Evolutionary conservation across 2,797 vertebrate genomes (phyloP).

Genomic region (Aythya fuligula): DNA sequence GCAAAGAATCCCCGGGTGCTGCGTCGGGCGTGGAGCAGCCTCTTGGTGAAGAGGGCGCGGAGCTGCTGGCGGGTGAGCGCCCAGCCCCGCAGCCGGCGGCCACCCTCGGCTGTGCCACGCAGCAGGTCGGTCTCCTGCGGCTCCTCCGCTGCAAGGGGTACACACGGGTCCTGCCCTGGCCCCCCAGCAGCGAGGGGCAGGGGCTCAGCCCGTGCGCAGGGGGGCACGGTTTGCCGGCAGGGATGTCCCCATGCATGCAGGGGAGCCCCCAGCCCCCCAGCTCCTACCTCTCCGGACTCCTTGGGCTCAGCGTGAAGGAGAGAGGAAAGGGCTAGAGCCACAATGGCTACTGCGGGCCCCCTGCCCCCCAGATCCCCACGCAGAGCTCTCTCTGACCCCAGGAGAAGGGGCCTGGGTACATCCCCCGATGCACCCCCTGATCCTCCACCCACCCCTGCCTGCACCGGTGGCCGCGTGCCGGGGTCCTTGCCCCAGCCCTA

Average conservation of each 20-base stretch:
- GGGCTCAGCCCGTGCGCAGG: accelerated
- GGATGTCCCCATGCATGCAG: accelerated
- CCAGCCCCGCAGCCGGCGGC: constrained; percentile 76
- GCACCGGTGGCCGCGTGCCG: accelerated
- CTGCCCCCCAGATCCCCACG: not conserved
- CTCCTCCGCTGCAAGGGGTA: constrained; percentile 60
- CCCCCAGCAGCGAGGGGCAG: not conserved
- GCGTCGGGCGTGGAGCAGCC: constrained; percentile 86
- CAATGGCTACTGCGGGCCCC: accelerated
- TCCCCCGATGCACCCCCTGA: not conserved
- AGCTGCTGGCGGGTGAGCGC: constrained; percentile 86
- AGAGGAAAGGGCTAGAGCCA: constrained; percentile 7
- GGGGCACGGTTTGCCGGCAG: not conserved
- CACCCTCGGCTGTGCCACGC: constrained; percentile 45
- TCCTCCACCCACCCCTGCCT: not conserved
- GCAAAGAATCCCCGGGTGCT: constrained; percentile 88
- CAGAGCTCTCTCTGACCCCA: accelerated
- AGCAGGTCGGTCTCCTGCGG: constrained; percentile 82
- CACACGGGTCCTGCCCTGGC: accelerated
- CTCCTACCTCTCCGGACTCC: constrained; percentile 63
- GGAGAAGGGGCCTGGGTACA: accelerated
- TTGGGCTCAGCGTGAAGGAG: constrained; percentile 46
- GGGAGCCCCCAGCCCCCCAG: not conserved
- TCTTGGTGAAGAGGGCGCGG: constrained; percentile 88
- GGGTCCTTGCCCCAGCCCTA: accelerated